A percentile compares a stretch with the other conserved stretches of the same genome.
phyloP scores from a whole-genome alignment of 1,140 invertebrate species.

The Ditylenchus dipsaci region DNA sequence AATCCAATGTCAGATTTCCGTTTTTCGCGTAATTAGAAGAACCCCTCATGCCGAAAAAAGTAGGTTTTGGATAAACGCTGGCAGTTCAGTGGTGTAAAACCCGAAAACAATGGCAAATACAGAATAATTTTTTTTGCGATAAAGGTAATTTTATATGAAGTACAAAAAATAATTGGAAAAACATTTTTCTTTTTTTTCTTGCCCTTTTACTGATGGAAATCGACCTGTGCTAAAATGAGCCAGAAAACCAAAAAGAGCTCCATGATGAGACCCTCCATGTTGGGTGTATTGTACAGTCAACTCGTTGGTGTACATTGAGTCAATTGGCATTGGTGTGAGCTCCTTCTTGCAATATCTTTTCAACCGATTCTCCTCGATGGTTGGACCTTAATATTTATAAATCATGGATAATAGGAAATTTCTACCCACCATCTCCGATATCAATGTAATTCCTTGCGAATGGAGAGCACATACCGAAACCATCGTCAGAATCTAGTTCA shows the following conservation, averaged over 20 bases:
- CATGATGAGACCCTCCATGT: slow-evolving; percentile 46
- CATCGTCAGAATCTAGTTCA: slow-evolving; percentile 46
- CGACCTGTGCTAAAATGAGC: slow-evolving; percentile 50
- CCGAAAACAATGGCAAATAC: no score
- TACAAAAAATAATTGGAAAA: no score
- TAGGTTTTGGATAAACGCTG: no score
- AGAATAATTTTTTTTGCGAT: no score
- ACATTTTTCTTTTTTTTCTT: slow-evolving; percentile 1
- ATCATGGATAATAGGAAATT: no score
- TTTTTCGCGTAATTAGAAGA: no score
- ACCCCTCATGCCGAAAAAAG: no score
- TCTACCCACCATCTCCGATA: slow-evolving; percentile 27
- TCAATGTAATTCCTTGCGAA: slow-evolving; percentile 52
- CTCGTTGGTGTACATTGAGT: slow-evolving; percentile 37
- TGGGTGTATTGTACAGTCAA: slow-evolving; percentile 47
- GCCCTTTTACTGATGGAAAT: no score
- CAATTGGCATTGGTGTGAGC: slow-evolving; percentile 31
- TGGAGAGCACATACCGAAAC: slow-evolving; percentile 41
- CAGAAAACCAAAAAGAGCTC: slow-evolving; percentile 49
- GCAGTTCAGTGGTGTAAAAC: no score
- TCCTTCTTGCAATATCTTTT: slow-evolving; percentile 44
- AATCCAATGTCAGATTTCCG: no score
- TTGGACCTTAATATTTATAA: not conserved
- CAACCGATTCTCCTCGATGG: slow-evolving; percentile 11
- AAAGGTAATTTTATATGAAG: no score